Conservation (phyloP, 1,140 invertebrate genomes). For the Stegodyphus mimosarum region DNA sequence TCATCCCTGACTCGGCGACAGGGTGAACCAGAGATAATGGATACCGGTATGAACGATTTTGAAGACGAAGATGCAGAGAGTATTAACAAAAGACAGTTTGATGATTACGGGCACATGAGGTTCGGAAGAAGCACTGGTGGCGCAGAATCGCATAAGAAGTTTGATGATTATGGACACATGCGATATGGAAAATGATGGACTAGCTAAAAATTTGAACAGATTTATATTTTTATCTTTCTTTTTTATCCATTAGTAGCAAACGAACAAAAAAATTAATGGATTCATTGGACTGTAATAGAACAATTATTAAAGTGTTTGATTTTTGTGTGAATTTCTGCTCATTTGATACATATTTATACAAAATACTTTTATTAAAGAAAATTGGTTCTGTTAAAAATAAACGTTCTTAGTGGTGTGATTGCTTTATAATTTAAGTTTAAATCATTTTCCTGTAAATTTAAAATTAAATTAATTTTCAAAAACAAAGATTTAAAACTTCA, state of each 20-base stretch:
- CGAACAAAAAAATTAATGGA: too few species aligned
- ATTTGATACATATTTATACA: too few species aligned
- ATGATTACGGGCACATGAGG: constrained; percentile 76
- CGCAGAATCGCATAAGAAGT: constrained; percentile 67
- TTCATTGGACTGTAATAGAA: too few species aligned
- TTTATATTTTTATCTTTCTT: neutral
- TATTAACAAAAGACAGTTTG: constrained; percentile 70
- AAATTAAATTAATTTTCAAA: too few species aligned
- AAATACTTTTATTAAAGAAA: too few species aligned
- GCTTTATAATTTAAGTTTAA: too few species aligned
- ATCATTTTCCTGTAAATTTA: too few species aligned
- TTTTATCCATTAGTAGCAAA: neutral
- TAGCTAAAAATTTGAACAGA: neutral
- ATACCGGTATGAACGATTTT: constrained; percentile 69
- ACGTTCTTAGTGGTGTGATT: too few species aligned
- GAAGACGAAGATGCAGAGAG: constrained; percentile 73
- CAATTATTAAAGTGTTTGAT: too few species aligned
- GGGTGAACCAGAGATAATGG: constrained; percentile 44
- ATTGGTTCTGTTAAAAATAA: too few species aligned
- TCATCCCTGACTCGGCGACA: neutral
- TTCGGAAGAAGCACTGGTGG: constrained; percentile 71
- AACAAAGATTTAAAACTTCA: too few species aligned
- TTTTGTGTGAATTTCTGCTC: too few species aligned
- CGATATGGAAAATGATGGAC: constrained; percentile 71
- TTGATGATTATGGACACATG: constrained; percentile 79